Conservation (phyloP, 2,888 invertebrate species). For the Leucozona laternaria region DNA sequence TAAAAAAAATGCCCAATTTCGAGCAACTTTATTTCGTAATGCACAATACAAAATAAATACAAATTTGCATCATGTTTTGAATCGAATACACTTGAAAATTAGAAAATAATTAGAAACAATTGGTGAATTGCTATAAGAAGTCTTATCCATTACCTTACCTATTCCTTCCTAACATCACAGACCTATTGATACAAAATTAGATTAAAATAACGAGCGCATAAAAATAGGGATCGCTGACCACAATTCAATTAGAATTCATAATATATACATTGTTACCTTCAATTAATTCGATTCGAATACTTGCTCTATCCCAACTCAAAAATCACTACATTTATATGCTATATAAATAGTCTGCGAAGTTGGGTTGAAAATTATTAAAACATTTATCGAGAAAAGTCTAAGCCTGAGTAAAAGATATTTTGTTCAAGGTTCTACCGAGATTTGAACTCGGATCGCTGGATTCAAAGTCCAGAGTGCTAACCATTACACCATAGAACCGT, state of each 20-base stretch:
- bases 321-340: background rate
- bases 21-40: too few species aligned
- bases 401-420: too few species aligned
- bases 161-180: background rate
- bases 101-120: conserved; percentile 66
- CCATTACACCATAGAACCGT: conserved; percentile 83
- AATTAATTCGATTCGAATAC: conserved; percentile 29
- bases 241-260: conserved; percentile 54
- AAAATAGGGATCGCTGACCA: conserved; percentile 63
- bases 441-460: conserved; percentile 84
- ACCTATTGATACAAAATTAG: conserved; percentile 3
- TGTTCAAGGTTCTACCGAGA: conserved; percentile 83
- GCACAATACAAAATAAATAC: too few species aligned
- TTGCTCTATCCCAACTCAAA: background rate
- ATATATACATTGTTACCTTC: conserved; percentile 36
- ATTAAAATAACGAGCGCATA: conserved; percentile 44
- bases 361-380: background rate
- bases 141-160: background rate
- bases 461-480: conserved; percentile 84
- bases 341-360: background rate
- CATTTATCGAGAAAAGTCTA: too few species aligned
- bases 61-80: too few species aligned
- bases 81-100: conserved; percentile 47
- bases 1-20: too few species aligned
- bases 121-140: conserved; percentile 25